Base-by-base conservation (phyloP, 1,140 invertebrate species). In the Belonocnema kinseyi region DNA sequence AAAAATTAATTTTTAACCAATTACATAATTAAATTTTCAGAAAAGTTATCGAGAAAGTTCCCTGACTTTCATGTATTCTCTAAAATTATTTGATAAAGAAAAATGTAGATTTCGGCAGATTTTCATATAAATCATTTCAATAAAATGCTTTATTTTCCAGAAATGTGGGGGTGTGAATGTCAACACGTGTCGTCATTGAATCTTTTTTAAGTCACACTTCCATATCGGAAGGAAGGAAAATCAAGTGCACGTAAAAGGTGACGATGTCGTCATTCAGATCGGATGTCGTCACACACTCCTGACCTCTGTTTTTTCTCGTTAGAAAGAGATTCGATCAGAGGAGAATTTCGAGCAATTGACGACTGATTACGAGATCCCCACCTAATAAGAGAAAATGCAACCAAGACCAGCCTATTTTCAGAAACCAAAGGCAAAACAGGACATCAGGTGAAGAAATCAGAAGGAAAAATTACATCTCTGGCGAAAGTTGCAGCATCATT, bases 181-280 rank as follows among this genome's bases (percentile, higher is more conserved):
- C 11, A 66, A 66, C 61, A 40, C 61, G 26, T 66, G 61, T 66
- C 13, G 26, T 66, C 26, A 40, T 17, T 66, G 26, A 66, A n/a
- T 16, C 26, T 26, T 66, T 26, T 66, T 33, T 66, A 11, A 40
- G n/a, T 26, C 33, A 66, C 61, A 66, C 61, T 66, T 66, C 61
- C 26, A 66, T 66, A 66, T 40, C 33, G 61, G 61, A 26, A 66
- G 61, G 61, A 66, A 66, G 61, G 61, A 66, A 14, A 66, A 66
- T 66, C 61, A 66, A 66, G 61, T 66, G 5, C 16, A 66, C 26
- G 33, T 33, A 66, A 66, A 66, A 66, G 61, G 61, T 66, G 26
- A 16, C n/a, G 61, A 66, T 66, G 61, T 66, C 61, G 61, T 66
- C 61, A 66, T 66, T 40, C 61, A 66, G 61, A 66, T 66, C 61